Base-by-base conservation (phyloP, 2,797 vertebrate species). In the Falco peregrinus region DNA sequence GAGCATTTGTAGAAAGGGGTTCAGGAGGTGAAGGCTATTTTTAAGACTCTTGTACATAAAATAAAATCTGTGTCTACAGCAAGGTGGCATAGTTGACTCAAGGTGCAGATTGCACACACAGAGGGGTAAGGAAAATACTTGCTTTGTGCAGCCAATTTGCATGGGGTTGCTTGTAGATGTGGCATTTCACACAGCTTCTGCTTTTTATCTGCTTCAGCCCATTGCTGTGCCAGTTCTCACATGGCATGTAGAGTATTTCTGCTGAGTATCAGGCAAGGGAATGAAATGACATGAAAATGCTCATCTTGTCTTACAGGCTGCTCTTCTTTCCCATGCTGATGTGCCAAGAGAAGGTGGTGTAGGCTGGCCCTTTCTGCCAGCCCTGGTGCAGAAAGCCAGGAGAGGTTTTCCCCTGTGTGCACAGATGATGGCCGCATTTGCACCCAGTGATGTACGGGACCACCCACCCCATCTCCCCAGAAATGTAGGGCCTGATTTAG, bases 21-120 rank as follows among this genome's bases (percentile, higher is more conserved):
- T 95, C 77, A 53, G 74, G 60, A 96, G 87, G 80, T 94, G 70
- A 95, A 78, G 76, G 78, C 79, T 94, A 78, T 95, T 97, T 96
- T 86, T 93, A 91, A 93, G 85, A 61, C 61, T 94, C 56, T 48
- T 60, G 33, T 89, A 78, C 10, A 9, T 70, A 90, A 95, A 91
- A 14, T 56, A 95, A 77, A 91, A 84, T 90, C 51, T 86, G 76
- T 91, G 60, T 90, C 90, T 77, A 18, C 59, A 93, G 79, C 47
- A 90, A 90, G 74, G 65, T 89, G 56, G n/a, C 45, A 80, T 28
- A 50, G 68, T 22, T 94, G 83, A 79, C 63, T 90, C 63, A 77
- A 95, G 67, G 39, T 53, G 33, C 75, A 70, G 61, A 47, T 56
- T 6, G 2, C 83, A 79, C 15, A 18, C 68, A 69, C 29, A 82